Evolutionary conservation across 2,797 vertebrate genomes (phyloP).

Genomic region (Psittacula derbiana): DNA sequence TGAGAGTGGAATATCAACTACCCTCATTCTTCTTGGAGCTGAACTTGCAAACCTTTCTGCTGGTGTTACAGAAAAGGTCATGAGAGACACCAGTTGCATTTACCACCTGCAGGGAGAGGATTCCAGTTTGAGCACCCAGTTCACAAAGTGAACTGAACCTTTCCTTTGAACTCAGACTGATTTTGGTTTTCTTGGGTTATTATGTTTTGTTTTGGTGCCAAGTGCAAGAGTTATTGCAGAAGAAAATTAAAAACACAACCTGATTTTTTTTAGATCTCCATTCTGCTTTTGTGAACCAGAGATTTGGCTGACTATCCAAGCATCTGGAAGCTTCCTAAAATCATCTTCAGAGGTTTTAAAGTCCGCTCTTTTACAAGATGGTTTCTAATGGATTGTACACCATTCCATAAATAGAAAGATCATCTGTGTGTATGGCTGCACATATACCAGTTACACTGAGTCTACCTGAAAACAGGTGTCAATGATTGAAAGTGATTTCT

Average conservation of each 20-base stretch:
- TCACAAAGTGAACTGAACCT: background rate
- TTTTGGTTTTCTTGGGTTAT: background rate
- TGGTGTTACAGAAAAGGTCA: background rate
- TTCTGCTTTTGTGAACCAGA: constrained; percentile 6
- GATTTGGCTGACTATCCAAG: constrained; percentile 23
- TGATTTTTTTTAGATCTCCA: background rate
- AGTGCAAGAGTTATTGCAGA: background rate
- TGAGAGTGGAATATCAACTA: background rate
- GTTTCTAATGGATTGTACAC: background rate
- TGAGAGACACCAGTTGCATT: background rate
- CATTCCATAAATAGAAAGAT: background rate
- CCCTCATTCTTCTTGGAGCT: background rate
- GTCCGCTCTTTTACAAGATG: background rate
- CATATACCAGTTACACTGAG: background rate
- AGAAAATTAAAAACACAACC: constrained; percentile 38
- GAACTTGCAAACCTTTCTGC: background rate
- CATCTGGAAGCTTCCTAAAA: constrained; percentile 32
- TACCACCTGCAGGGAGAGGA: background rate
- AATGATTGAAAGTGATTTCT: background rate
- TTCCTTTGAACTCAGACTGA: background rate
- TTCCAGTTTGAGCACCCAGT: background rate
- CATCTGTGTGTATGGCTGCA: background rate
- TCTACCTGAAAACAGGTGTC: background rate
- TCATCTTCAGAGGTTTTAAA: constrained; percentile 8
- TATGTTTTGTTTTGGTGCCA: background rate